Conservation (phyloP, 2,797 vertebrate genomes). For the Notolepis coatsorum region DNA sequence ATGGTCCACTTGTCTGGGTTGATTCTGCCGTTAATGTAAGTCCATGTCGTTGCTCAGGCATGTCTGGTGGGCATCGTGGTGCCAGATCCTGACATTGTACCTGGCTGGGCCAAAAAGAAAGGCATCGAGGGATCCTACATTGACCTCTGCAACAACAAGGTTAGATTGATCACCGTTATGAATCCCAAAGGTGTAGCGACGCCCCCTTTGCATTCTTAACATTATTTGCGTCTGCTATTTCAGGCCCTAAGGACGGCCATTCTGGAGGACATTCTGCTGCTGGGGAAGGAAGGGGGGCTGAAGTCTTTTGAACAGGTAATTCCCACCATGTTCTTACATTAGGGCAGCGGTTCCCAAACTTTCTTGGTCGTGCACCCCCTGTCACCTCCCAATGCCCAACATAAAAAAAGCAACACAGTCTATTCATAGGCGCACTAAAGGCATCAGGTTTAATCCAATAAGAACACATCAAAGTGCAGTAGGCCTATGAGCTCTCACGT, state of each 20-base stretch:
- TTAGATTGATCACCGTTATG: slow-evolving; percentile 44
- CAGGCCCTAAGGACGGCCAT: slow-evolving; percentile 91
- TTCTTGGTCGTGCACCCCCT: too few species aligned
- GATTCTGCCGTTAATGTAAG: neutral
- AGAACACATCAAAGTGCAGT: too few species aligned
- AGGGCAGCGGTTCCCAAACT: too few species aligned
- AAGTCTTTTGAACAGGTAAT: slow-evolving; percentile 98
- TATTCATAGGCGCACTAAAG: too few species aligned
- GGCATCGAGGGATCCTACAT: slow-evolving; percentile 87
- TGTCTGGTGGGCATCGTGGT: slow-evolving; percentile 93
- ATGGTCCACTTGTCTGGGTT: neutral
- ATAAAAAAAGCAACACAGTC: too few species aligned
- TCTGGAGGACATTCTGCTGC: slow-evolving; percentile 88
- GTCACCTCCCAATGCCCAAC: too few species aligned
- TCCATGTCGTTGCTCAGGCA: slow-evolving; percentile 74
- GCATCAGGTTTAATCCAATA: too few species aligned
- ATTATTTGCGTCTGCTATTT: neutral
- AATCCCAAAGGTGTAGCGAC: neutral
- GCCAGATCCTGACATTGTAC: slow-evolving; percentile 88
- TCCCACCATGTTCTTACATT: too few species aligned
- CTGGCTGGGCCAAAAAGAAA: slow-evolving; percentile 88
- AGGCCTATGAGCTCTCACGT: too few species aligned
- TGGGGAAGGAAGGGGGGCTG: slow-evolving; percentile 92
- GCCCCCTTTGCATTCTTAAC: neutral
- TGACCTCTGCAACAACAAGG: slow-evolving; percentile 91